These are phyloP conservation scores for Ernsta delagoae DNA, from an alignment of 2,888 invertebrate species.

Conservation along the genomic window DNA sequence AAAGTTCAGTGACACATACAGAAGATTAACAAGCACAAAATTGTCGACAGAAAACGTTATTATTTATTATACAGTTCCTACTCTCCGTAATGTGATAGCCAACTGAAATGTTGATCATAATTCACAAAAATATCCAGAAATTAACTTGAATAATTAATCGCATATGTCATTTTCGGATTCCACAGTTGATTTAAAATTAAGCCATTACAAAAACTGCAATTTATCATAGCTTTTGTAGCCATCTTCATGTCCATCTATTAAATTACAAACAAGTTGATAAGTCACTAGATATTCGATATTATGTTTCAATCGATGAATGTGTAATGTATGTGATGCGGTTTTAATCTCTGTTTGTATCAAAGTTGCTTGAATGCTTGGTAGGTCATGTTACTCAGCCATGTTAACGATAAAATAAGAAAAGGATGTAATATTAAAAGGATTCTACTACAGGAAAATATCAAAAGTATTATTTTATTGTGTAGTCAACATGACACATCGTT, in stretches of 20 bases:
- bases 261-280: slow-evolving; percentile 27
- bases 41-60: not conserved
- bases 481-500: not conserved
- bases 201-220: slow-evolving; percentile 32
- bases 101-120: slow-evolving; percentile 7
- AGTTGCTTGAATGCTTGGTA: not conserved
- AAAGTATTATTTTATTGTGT: not conserved
- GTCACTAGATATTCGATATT: slow-evolving; percentile 30
- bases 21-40: not conserved
- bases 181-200: slow-evolving; percentile 26
- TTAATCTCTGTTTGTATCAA: slow-evolving; percentile 10
- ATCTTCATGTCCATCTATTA: slow-evolving; percentile 32
- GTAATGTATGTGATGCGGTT: slow-evolving; percentile 31
- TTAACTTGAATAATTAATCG: slow-evolving; percentile 18
- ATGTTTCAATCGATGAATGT: slow-evolving; percentile 39
- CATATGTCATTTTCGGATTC: slow-evolving; percentile 10
- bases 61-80: not conserved
- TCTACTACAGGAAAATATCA: not conserved
- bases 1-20: not conserved
- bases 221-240: slow-evolving; percentile 30
- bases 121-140: slow-evolving; percentile 24
- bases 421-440: not conserved
- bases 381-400: not conserved
- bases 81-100: slow-evolving; percentile 11
- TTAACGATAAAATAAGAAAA: not conserved